phyloP scores from a whole-genome alignment of 2,797 vertebrate genomes.

The Syngnathus rostellatus region DNA sequence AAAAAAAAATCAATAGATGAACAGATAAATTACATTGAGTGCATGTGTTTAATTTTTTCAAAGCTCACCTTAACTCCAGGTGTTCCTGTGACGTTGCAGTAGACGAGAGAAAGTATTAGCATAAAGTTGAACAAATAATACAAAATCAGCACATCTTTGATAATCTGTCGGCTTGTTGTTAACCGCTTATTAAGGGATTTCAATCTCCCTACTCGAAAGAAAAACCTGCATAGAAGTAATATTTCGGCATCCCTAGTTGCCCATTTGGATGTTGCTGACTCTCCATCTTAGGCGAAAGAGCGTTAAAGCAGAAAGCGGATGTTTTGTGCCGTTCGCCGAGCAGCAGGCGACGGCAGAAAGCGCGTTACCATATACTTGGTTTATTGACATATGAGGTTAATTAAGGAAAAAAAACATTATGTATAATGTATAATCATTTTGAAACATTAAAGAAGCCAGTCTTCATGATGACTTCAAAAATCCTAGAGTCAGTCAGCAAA shows the following conservation, averaged over 20 bases:
- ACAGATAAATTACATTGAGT: background rate
- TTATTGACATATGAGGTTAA: background rate
- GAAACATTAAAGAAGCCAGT: background rate
- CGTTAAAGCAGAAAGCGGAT: slow-evolving; percentile 37
- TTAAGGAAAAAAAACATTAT: background rate
- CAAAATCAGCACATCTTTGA: background rate
- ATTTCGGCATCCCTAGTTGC: slow-evolving; percentile 30
- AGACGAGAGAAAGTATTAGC: slow-evolving; percentile 29
- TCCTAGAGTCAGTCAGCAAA: background rate
- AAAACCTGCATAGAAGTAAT: slow-evolving; percentile 14
- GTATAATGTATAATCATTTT: background rate
- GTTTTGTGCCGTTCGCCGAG: slow-evolving; percentile 4
- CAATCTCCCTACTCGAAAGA: slow-evolving; percentile 9
- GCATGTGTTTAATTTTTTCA: background rate
- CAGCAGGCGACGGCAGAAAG: slow-evolving; percentile 17
- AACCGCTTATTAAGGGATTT: background rate
- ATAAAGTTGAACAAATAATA: background rate
- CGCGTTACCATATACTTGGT: background rate
- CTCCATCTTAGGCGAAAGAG: slow-evolving; percentile 45
- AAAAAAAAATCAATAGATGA: slow-evolving; percentile 7
- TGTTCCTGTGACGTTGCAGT: slow-evolving; percentile 63
- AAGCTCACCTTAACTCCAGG: slow-evolving; percentile 80
- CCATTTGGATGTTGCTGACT: slow-evolving; percentile 54
- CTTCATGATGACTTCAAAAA: background rate
- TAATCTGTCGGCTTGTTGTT: background rate